Evolutionary conservation across 2,797 vertebrate genomes (phyloP).

Genomic region (Sebastes matsubarae): DNA sequence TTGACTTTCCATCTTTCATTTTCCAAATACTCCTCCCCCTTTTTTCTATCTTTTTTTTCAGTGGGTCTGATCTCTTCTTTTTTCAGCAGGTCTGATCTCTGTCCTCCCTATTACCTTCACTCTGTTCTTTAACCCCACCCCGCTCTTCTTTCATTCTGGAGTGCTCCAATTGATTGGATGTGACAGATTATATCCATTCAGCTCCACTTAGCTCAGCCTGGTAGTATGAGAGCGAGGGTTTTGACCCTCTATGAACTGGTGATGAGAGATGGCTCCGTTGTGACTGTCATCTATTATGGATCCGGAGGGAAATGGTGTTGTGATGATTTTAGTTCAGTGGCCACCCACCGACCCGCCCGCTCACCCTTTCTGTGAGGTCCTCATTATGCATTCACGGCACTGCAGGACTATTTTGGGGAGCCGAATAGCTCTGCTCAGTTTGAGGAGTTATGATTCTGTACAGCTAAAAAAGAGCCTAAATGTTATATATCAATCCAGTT

Average conservation of each 20-base stretch:
- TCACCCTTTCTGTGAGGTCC: constrained; percentile 6
- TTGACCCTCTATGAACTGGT: constrained; percentile 45
- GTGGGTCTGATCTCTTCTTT: constrained; percentile 28
- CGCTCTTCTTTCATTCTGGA: constrained; percentile 32
- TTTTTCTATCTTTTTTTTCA: neutral
- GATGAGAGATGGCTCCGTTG: constrained; percentile 44
- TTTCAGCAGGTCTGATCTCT: constrained; percentile 25
- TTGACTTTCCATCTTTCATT: constrained; percentile 60
- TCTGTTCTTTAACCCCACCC: constrained; percentile 36
- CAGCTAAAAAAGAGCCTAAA: neutral
- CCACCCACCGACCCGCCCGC: neutral
- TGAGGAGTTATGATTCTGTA: constrained; percentile 20
- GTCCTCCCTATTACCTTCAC: constrained; percentile 14
- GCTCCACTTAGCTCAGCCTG: constrained; percentile 42
- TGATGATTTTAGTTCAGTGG: constrained; percentile 38
- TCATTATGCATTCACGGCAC: constrained; percentile 38
- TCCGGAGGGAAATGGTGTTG: constrained; percentile 26
- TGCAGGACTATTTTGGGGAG: constrained; percentile 20
- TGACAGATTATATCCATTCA: constrained; percentile 60
- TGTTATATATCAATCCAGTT: neutral
- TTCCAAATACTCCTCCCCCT: constrained; percentile 10
- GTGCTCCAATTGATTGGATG: constrained; percentile 54
- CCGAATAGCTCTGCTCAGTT: neutral
- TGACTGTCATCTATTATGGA: constrained; percentile 57
- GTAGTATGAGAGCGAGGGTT: constrained; percentile 20